Percentiles rank a stretch among this genome's conserved stretches.
phyloP scores from a whole-genome alignment of 2,888 invertebrate genomes.

The Drosophila rellima region DNA sequence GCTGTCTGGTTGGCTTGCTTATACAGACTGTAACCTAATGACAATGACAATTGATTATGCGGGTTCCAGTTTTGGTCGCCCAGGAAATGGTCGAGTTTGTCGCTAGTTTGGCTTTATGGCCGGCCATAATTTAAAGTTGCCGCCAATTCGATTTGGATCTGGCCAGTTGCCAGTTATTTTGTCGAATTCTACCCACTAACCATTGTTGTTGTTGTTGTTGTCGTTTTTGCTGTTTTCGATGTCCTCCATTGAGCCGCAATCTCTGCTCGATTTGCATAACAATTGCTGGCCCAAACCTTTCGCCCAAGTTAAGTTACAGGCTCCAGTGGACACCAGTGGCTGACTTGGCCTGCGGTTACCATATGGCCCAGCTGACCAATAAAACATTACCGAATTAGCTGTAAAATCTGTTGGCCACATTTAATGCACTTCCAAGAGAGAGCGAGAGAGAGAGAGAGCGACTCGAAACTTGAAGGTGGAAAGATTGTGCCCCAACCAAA shows the following conservation, averaged over 20 bases:
- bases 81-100: constrained; percentile 62
- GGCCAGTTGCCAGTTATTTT: constrained; percentile 63
- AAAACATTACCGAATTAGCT: constrained; percentile 70
- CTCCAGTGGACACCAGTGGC: constrained; percentile 26
- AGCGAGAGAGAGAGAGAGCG: neutral
- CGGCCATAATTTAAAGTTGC: constrained; percentile 67
- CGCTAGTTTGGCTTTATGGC: constrained; percentile 62
- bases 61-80: constrained; percentile 55
- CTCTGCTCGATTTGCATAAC: constrained; percentile 77
- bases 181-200: constrained; percentile 71
- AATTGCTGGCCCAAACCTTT: constrained; percentile 73
- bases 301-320: constrained; percentile 67
- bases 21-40: constrained; percentile 60
- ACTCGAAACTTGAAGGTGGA: neutral
- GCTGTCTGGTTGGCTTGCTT: neutral
- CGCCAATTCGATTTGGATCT: constrained; percentile 67
- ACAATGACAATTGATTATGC: constrained; percentile 77
- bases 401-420: constrained; percentile 37
- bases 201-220: constrained; percentile 49
- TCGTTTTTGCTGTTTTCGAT: constrained; percentile 31
- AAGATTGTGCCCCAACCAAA: constrained; percentile 39
- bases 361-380: constrained; percentile 54
- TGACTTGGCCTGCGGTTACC: constrained; percentile 33
- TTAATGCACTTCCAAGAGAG: constrained; percentile 59
- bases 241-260: constrained; percentile 54